Percentiles rank a stretch among this genome's conserved stretches.
These are phyloP conservation scores for Blera fallax DNA, from an alignment of 2,888 invertebrate species.

Conservation along the genomic window DNA sequence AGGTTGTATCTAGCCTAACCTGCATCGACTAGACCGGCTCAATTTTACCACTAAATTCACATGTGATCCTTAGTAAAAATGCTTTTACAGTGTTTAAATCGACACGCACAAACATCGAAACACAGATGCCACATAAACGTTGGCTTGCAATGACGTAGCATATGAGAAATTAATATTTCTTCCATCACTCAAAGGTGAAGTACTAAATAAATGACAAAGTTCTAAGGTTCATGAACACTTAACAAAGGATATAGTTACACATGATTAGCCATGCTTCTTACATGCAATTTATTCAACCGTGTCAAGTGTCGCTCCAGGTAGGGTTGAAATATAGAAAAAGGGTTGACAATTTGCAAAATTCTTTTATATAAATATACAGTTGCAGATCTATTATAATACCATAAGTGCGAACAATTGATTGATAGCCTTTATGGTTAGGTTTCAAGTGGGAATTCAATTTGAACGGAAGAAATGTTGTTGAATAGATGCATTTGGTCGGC, in stretches of 20 bases:
- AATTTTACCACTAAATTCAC: no score
- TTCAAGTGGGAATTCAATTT: neutral
- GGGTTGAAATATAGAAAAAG: neutral
- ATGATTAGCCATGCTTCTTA: neutral
- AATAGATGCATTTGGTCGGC: no score
- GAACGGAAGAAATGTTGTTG: no score
- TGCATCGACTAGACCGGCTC: no score
- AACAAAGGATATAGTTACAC: neutral
- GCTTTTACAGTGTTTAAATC: no score
- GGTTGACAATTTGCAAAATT: slow-evolving; percentile 4
- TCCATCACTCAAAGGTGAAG: neutral
- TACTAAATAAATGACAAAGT: neutral
- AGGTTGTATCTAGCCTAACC: no score
- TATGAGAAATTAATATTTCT: neutral
- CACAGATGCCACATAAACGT: no score
- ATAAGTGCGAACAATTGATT: neutral
- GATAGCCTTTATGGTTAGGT: neutral
- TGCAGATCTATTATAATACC: neutral
- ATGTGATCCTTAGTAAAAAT: no score
- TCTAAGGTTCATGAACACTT: neutral
- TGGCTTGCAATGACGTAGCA: neutral
- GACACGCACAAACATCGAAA: no score
- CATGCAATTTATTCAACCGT: slow-evolving; percentile 18
- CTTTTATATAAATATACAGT: neutral
- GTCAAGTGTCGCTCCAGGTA: neutral